These are phyloP conservation scores for Campylorhamphus procurvoides DNA, from an alignment of 2,113 vertebrate genomes.

Conservation along the genomic window DNA sequence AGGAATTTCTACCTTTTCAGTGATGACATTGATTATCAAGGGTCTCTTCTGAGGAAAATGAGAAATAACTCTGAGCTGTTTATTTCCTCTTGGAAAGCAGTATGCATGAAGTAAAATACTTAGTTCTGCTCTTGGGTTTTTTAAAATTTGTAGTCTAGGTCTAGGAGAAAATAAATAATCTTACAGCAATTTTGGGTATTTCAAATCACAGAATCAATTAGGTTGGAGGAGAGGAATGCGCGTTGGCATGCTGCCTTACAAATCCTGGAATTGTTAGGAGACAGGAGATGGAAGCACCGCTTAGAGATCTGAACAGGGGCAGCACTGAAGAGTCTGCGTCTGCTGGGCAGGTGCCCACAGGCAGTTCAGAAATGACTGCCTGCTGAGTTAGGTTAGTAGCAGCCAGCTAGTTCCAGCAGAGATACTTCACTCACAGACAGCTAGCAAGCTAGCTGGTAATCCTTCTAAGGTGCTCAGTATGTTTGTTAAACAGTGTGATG, in stretches of 20 bases:
- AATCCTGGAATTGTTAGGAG: neutral
- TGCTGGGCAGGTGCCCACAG: neutral
- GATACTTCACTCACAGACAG: neutral
- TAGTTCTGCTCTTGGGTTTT: neutral
- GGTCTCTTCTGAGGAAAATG: neutral
- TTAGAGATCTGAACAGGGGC: neutral
- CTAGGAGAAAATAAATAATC: neutral
- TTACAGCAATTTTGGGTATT: neutral
- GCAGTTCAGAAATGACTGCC: neutral
- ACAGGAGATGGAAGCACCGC: neutral
- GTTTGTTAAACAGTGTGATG: neutral
- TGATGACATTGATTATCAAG: neutral
- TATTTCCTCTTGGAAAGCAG: neutral
- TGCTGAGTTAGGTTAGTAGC: neutral
- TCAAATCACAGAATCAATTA: neutral
- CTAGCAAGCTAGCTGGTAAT: neutral
- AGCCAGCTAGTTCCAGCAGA: neutral
- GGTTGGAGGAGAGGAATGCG: neutral
- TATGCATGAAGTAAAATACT: neutral
- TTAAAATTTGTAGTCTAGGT: neutral
- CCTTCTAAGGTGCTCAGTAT: neutral
- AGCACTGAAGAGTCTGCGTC: neutral
- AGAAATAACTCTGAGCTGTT: neutral
- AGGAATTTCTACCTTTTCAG: neutral
- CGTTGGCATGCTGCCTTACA: neutral